Conservation (phyloP, 1,140 invertebrate species). For the Hesperophylax magnus region DNA sequence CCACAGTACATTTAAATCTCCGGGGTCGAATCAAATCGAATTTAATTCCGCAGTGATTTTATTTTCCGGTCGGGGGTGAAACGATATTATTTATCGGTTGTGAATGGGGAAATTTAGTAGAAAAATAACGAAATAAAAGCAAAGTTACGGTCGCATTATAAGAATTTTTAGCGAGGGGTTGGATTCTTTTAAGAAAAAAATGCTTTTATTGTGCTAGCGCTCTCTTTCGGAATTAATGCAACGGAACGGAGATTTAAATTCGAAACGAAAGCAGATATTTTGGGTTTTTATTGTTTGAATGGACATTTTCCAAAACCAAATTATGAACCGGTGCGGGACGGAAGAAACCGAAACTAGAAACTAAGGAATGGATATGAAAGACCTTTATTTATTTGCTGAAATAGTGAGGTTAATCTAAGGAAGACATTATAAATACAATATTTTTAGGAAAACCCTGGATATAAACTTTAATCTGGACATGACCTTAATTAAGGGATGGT, state of each 20-base stretch:
- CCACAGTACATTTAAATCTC: background rate
- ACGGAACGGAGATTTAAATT: slow-evolving; percentile 4
- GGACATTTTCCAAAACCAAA: background rate
- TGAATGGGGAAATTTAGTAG: slow-evolving; percentile 55
- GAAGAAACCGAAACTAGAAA: slow-evolving; percentile 9
- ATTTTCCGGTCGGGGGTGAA: slow-evolving; percentile 41
- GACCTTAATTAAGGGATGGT: no score
- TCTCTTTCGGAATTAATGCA: slow-evolving; percentile 24
- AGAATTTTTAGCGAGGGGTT: slow-evolving; percentile 37
- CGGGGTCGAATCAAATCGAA: slow-evolving; percentile 25
- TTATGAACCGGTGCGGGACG: background rate
- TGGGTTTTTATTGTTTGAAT: no score
- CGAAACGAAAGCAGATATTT: no score
- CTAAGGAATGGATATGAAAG: background rate
- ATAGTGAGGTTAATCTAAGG: no score
- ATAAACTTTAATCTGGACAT: no score
- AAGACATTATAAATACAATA: no score
- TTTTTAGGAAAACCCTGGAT: no score
- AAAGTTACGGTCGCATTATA: slow-evolving; percentile 53
- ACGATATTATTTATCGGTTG: slow-evolving; percentile 52
- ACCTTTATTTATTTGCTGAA: no score
- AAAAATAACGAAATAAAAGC: slow-evolving; percentile 57
- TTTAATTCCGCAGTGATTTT: slow-evolving; percentile 48
- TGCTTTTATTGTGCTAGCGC: slow-evolving; percentile 11
- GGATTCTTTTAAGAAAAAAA: slow-evolving; percentile 15